Conservation (phyloP, 2,113 vertebrate species). For the Lota lota region DNA sequence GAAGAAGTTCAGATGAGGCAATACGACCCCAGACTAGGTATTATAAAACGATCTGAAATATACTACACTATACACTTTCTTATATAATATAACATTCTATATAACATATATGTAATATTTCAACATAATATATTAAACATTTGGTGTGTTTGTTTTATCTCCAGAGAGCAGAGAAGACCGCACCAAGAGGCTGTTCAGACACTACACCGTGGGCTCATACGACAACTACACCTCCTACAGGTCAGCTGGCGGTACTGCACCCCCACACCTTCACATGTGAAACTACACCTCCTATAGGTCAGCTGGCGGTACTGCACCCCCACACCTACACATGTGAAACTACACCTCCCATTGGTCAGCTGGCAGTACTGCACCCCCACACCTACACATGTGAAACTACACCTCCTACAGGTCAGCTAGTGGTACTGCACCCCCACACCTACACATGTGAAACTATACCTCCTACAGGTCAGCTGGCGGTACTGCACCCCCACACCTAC, state of each 20-base stretch:
- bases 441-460: background rate
- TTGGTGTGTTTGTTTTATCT: slow-evolving; percentile 17
- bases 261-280: background rate
- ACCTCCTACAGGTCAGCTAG: background rate
- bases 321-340: background rate
- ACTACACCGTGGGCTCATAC: slow-evolving; percentile 91
- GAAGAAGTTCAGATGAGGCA: slow-evolving; percentile 98
- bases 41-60: slow-evolving; percentile 20
- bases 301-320: background rate
- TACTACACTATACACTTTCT: background rate
- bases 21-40: slow-evolving; percentile 87
- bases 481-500: background rate
- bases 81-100: background rate
- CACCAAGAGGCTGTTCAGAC: slow-evolving; percentile 90
- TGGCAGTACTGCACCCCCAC: background rate
- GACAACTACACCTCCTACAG: slow-evolving; percentile 93
- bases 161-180: slow-evolving; percentile 90
- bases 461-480: background rate
- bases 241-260: slow-evolving; percentile 49
- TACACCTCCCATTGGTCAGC: background rate
- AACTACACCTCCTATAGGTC: background rate
- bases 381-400: background rate
- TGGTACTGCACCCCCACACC: background rate
- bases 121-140: background rate
- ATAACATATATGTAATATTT: background rate